Conservation (phyloP, 2,888 invertebrate species). For the Exephanes ischioxanthus region DNA sequence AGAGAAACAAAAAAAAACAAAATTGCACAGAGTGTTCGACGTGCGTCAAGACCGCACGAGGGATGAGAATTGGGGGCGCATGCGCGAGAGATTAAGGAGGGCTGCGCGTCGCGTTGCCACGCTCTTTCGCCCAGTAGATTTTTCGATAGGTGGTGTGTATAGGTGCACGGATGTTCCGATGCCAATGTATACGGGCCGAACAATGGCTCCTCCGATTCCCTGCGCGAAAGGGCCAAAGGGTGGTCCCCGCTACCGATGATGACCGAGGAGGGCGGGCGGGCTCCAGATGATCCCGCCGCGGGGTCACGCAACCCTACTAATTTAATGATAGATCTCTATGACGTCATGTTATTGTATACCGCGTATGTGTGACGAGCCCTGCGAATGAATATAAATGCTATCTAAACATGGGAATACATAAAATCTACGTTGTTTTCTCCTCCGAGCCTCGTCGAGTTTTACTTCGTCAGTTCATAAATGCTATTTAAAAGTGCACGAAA, state of each 20-base stretch:
- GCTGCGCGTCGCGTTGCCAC: slow-evolving; percentile 34
- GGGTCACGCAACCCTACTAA: slow-evolving; percentile 76
- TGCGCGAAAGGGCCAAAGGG: slow-evolving; percentile 47
- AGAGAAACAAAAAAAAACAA: slow-evolving; percentile 33
- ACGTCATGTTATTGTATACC: slow-evolving; percentile 16
- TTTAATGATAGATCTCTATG: slow-evolving; percentile 78
- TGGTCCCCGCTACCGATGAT: slow-evolving; percentile 60
- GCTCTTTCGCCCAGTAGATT: slow-evolving; percentile 33
- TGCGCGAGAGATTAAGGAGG: slow-evolving; percentile 62
- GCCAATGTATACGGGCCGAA: slow-evolving; percentile 48
- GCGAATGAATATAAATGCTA: neutral
- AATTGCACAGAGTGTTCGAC: slow-evolving; percentile 11
- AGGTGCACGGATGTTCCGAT: slow-evolving; percentile 21
- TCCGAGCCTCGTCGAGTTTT: too few species aligned
- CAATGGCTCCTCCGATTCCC: slow-evolving; percentile 59
- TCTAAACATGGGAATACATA: neutral
- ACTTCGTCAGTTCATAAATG: too few species aligned
- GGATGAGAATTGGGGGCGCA: slow-evolving; percentile 57
- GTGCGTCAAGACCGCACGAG: slow-evolving; percentile 22
- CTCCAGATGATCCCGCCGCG: slow-evolving; percentile 75
- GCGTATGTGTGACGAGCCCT: too few species aligned
- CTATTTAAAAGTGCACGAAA: too few species aligned
- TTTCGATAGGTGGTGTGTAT: slow-evolving; percentile 48
- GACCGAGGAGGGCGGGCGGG: slow-evolving; percentile 50
- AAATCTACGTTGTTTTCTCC: too few species aligned